Conservation (phyloP, 2,797 vertebrate genomes). For the Pantherophis vulpinus region DNA sequence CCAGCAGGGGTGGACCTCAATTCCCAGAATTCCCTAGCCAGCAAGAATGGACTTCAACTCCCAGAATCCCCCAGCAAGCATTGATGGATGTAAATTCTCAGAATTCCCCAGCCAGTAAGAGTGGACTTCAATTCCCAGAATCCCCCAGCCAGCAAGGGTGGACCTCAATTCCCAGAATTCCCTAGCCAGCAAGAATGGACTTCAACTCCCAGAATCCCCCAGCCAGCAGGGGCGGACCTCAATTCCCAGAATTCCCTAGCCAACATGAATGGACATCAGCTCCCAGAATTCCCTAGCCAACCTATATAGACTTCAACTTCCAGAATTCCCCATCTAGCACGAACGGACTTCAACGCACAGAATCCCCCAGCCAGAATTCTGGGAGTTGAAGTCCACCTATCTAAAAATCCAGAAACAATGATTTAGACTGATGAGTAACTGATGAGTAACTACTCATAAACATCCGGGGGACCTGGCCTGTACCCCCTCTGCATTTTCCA, state of each 20-base stretch:
- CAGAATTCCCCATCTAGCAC: too few relatives aligned
- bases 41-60: fast-evolving
- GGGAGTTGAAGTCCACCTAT: neutral
- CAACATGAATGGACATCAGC: fast-evolving
- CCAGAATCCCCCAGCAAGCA: too few relatives aligned
- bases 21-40: too few relatives aligned
- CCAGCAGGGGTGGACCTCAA: fast-evolving
- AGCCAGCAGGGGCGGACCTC: fast-evolving
- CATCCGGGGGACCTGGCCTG: neutral
- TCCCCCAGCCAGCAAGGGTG: fast-evolving
- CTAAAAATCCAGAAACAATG: neutral
- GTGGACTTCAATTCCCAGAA: too few relatives aligned
- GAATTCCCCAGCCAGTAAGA: fast-evolving
- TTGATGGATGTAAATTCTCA: fast-evolving
- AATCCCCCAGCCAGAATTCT: neutral
- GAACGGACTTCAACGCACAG: neutral
- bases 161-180: too few relatives aligned
- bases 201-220: too few relatives aligned
- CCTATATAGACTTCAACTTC: too few relatives aligned
- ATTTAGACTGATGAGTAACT: neutral
- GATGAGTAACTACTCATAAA: neutral
- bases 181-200: fast-evolving
- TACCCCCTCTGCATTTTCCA: neutral
- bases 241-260: too few relatives aligned
- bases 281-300: too few relatives aligned